phyloP scores from a whole-genome alignment of 2,888 invertebrate genomes.

The Luperina testacea region DNA sequence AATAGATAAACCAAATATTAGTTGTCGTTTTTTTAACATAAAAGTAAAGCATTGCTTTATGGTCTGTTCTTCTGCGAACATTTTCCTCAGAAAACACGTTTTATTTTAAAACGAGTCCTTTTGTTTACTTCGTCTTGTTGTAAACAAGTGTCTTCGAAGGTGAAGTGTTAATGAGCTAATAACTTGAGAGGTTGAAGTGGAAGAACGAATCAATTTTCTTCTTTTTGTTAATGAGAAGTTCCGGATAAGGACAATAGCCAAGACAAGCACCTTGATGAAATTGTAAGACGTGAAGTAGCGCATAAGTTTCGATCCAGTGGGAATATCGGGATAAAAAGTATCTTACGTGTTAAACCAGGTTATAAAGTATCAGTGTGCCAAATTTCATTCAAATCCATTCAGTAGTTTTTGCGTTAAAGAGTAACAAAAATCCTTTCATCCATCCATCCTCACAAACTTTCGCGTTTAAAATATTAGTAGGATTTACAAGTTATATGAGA shows the following conservation, averaged over 20 bases:
- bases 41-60: constrained; percentile 2
- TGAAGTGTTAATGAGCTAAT: constrained; percentile 42
- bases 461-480: not conserved
- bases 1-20: constrained; percentile 22
- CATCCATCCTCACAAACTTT: not conserved
- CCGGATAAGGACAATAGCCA: constrained; percentile 4
- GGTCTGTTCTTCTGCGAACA: constrained; percentile 6
- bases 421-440: not conserved
- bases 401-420: not conserved
- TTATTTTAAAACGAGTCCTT: constrained; percentile 43
- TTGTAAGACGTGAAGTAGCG: not conserved
- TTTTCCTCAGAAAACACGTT: constrained; percentile 44
- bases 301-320: not conserved
- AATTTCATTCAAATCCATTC: not conserved
- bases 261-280: too few relatives aligned
- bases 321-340: not conserved
- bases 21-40: constrained; percentile 22
- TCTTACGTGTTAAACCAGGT: not conserved
- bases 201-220: constrained; percentile 2
- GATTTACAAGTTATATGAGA: not conserved
- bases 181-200: not conserved
- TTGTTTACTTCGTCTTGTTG: constrained; percentile 34
- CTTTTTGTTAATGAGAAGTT: constrained; percentile 21
- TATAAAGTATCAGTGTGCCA: not conserved
- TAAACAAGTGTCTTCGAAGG: constrained; percentile 43